Base-by-base conservation (phyloP, 1,140 invertebrate species). In the Hycleus phaleratus region DNA sequence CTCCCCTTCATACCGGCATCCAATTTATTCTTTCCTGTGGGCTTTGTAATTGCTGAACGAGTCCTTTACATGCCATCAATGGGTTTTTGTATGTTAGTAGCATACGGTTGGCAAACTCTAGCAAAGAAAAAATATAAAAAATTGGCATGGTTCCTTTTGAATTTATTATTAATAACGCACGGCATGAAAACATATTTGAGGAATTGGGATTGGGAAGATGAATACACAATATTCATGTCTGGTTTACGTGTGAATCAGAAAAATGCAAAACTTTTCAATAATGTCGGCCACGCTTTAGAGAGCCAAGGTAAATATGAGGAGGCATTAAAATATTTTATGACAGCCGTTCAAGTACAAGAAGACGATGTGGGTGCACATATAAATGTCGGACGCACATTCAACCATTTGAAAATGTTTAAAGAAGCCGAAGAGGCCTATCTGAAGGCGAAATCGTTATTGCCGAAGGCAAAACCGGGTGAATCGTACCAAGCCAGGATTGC, bases 11-110 rank as follows among this genome's bases (percentile, higher is more conserved):
- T 98, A 54, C 96, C 95, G 11, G 95, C 96, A 0, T 95, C 92
- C 39, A 98, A 98, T 80, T 78, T 98, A 18, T 96, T 98, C 77
- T 95, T 97, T 70, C 93, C 94, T 0, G 95, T 98, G 57, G 95
- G 95, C 4, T 98, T 98, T 76, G 94, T 98, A 38, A 86, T 98
- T 7, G 95, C 96, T 4, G 95, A 98, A 77, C 78, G 95, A 66
- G 88, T 97, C 38, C 80, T 98, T 0, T 98, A 98, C 74, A 91
- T 95, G 76, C 95, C 96, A 3, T 97, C 94, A 2, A 96, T 98
- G 91, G 95, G 95, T 7, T 97, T 94, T 78, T 97, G 93, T 70
- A 84, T 98, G 72, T 78, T 98, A 3, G 81, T 97, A 2, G 92
- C 91, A 3, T 90, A 92, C 63, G 91, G 92, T 3, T 83, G 77